phyloP scores from a whole-genome alignment of 1,140 invertebrate genomes.

The Drosophila sucinea region DNA sequence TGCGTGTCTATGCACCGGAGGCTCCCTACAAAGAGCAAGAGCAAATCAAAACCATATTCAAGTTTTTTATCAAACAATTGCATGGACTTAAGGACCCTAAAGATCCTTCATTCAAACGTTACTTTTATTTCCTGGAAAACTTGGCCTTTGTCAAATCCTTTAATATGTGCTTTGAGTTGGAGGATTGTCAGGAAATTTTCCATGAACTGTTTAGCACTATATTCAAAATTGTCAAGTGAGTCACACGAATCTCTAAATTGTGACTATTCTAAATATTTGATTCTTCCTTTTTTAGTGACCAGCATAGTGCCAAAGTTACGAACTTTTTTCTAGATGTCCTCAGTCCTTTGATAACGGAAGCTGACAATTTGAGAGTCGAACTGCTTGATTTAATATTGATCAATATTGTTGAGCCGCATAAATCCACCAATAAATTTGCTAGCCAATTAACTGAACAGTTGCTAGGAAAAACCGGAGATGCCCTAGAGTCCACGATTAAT shows the following conservation, averaged over 20 bases:
- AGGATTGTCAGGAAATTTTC: slow-evolving; percentile 98
- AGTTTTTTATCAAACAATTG: slow-evolving; percentile 98
- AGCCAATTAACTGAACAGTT: slow-evolving; percentile 96
- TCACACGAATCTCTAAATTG: slow-evolving; percentile 59
- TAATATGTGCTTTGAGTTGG: slow-evolving; percentile 99
- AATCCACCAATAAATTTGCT: slow-evolving; percentile 94
- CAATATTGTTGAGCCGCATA: slow-evolving; percentile 98
- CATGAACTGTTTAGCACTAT: slow-evolving; percentile 97
- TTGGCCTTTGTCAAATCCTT: slow-evolving; percentile 99
- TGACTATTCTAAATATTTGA: too few relatives aligned
- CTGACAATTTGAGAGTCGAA: slow-evolving; percentile 97
- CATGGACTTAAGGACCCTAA: slow-evolving; percentile 97
- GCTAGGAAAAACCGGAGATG: slow-evolving; percentile 94
- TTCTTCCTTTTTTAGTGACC: slow-evolving; percentile 87
- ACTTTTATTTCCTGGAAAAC: slow-evolving; percentile 98
- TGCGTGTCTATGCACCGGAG: slow-evolving; percentile 99
- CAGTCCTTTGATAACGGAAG: slow-evolving; percentile 96
- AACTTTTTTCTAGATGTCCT: slow-evolving; percentile 98
- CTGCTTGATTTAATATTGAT: slow-evolving; percentile 96
- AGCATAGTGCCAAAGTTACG: slow-evolving; percentile 97
- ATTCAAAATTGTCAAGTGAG: slow-evolving; percentile 97
- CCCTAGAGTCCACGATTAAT: slow-evolving; percentile 97
- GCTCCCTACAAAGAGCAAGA: slow-evolving; percentile 98
- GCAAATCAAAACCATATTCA: slow-evolving; percentile 95
- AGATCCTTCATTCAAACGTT: slow-evolving; percentile 98